phyloP scores from a whole-genome alignment of 1,140 invertebrate genomes.

The Delia radicum region DNA sequence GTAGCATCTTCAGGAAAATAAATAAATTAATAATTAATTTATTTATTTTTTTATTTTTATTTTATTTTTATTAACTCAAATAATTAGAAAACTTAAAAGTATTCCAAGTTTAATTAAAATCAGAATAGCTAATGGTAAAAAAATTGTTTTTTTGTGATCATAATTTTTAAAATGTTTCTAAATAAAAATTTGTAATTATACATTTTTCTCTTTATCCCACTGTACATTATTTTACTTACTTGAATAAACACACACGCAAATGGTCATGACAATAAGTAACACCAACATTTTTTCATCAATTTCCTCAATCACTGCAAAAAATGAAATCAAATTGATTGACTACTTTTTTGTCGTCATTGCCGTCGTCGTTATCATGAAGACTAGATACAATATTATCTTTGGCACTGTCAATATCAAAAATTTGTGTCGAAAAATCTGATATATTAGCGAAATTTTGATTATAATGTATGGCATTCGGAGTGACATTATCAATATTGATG shows the following conservation, averaged over 20 bases:
- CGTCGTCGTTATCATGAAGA: not conserved
- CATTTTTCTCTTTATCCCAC: no score
- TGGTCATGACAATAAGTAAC: conserved; percentile 57
- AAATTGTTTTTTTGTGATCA: no score
- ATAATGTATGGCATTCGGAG: not conserved
- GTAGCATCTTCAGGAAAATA: no score
- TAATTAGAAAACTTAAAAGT: no score
- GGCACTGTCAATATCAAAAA: not conserved
- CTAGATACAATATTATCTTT: not conserved
- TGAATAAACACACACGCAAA: conserved; percentile 57
- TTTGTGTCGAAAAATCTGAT: not conserved
- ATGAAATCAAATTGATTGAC: conserved; percentile 22
- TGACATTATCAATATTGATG: not conserved
- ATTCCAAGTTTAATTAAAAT: no score
- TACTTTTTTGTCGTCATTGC: not conserved
- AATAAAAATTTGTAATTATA: no score
- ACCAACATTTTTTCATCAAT: conserved; percentile 54
- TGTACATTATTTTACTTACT: conserved; percentile 57
- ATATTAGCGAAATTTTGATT: not conserved
- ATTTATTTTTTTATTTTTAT: no score
- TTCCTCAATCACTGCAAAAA: conserved; percentile 31
- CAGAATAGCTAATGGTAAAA: no score
- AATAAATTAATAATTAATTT: no score
- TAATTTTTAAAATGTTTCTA: no score
- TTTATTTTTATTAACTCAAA: no score